Conservation (phyloP, 2,797 vertebrate species). For the Protosalanx chinensis region DNA sequence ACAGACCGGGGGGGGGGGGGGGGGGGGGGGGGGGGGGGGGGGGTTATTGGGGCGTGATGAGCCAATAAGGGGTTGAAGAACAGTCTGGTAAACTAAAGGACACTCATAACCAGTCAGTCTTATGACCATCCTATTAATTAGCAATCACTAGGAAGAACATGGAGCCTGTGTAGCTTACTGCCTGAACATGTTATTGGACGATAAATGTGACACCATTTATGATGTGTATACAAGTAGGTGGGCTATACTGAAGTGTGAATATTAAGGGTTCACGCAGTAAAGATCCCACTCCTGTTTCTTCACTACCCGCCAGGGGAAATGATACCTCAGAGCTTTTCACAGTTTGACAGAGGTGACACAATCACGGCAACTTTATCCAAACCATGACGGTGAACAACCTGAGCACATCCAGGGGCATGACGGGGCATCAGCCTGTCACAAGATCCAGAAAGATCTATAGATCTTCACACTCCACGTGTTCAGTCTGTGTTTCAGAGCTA, state of each 20-base stretch:
- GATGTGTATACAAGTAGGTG: too few species aligned
- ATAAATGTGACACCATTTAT: too few species aligned
- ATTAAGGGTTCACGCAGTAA: too few species aligned
- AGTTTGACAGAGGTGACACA: too few species aligned
- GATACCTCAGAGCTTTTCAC: too few species aligned
- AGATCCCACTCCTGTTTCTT: too few species aligned
- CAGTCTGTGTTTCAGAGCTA: not conserved
- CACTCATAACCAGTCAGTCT: conserved; percentile 8
- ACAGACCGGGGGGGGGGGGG: not conserved
- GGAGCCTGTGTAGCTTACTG: not conserved
- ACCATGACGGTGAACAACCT: too few species aligned
- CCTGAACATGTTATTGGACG: not conserved
- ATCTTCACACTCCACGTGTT: not conserved
- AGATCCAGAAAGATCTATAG: not conserved
- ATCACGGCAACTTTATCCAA: too few species aligned
- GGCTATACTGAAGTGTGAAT: too few species aligned
- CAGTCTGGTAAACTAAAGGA: not conserved
- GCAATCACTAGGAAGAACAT: conserved; percentile 32
- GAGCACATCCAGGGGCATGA: too few species aligned
- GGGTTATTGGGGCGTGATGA: not conserved
- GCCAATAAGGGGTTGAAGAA: not conserved
- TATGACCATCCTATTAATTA: conserved; percentile 43
- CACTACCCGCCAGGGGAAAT: too few species aligned
- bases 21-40: not conserved
- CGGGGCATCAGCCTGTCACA: not conserved